These are phyloP conservation scores for Premnoplex brunnescens DNA, from an alignment of 2,797 vertebrate genomes.

Conservation along the genomic window DNA sequence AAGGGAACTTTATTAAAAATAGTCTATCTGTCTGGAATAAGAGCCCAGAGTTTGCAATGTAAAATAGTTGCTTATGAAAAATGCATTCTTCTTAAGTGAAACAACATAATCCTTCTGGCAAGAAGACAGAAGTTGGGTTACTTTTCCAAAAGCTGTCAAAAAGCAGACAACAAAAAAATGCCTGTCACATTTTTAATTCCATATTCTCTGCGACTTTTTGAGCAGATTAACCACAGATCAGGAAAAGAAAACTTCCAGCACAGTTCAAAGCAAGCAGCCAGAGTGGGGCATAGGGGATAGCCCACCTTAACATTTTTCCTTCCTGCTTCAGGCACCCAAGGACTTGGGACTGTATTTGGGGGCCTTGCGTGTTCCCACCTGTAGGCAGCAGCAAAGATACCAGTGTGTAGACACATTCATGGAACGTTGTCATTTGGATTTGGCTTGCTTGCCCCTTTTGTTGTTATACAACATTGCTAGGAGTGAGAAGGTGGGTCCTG, in stretches of 20 bases:
- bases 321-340: not conserved
- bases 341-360: not conserved
- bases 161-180: slow-evolving; percentile 20
- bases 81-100: slow-evolving; percentile 11
- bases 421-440: not conserved
- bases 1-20: slow-evolving; percentile 32
- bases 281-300: not conserved
- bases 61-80: slow-evolving; percentile 54
- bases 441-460: not conserved
- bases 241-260: not conserved
- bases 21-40: slow-evolving; percentile 29
- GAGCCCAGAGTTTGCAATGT: slow-evolving; percentile 32
- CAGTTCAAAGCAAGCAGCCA: not conserved
- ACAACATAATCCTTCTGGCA: not conserved
- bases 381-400: not conserved
- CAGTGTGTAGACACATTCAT: accelerated
- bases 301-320: not conserved
- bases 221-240: not conserved
- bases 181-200: not conserved
- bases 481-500: not conserved
- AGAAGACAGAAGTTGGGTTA: not conserved
- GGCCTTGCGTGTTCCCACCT: accelerated
- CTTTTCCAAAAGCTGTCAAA: slow-evolving; percentile 35
- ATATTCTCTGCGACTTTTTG: not conserved
- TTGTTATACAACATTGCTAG: not conserved